Percentiles rank a stretch among this genome's conserved stretches.
Evolutionary conservation across 2,113 vertebrate species (phyloP).

Genomic region (Smithornis capensis): DNA sequence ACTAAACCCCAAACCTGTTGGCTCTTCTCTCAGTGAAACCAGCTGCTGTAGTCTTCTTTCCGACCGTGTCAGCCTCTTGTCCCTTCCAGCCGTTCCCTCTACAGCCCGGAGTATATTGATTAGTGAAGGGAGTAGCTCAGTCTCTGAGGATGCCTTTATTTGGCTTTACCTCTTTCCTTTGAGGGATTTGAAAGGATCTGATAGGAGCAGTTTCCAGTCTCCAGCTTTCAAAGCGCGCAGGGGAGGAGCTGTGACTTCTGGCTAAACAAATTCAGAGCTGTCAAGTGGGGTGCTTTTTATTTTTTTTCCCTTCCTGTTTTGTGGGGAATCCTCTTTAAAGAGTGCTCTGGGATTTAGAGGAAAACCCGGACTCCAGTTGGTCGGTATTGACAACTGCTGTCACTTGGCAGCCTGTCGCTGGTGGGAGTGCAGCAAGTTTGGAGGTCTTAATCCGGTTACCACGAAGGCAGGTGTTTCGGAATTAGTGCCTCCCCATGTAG

Average conservation of each 20-base stretch:
- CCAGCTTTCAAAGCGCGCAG: not conserved
- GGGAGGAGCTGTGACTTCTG: conserved; percentile 32
- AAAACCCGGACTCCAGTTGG: not conserved
- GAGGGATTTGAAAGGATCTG: not conserved
- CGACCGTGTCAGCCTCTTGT: not conserved
- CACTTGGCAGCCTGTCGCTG: not conserved
- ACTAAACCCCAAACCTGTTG: not conserved
- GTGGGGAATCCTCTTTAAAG: not conserved
- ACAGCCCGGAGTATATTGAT: not conserved
- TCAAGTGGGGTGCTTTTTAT: not conserved
- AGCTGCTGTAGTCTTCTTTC: not conserved
- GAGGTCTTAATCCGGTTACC: conserved; percentile 35
- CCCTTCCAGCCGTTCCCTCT: rapidly evolving
- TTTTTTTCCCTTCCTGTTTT: not conserved
- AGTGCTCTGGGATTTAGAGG: not conserved
- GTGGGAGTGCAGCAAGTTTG: not conserved
- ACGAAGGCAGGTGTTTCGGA: conserved; percentile 17
- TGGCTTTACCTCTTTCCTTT: not conserved
- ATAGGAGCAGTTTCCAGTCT: not conserved
- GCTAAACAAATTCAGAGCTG: not conserved
- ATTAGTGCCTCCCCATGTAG: not conserved
- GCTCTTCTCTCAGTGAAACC: not conserved
- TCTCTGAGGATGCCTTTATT: not conserved
- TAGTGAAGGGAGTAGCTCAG: not conserved
- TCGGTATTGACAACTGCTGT: conserved; percentile 16